These are phyloP conservation scores for Potamilus streckersoni DNA, from an alignment of 1,140 invertebrate genomes.

Conservation along the genomic window DNA sequence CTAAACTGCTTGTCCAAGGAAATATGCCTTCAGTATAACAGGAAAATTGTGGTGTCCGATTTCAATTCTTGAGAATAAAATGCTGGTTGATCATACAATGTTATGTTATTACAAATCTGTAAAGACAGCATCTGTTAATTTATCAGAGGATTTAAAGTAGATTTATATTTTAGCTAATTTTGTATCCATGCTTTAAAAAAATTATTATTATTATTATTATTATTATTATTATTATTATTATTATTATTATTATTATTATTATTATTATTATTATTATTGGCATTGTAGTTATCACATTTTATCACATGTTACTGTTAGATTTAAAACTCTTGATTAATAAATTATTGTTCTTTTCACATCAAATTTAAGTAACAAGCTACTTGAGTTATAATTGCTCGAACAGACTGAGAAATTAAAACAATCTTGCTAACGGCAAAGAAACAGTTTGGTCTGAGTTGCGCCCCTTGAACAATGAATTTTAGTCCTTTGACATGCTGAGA, in stretches of 20 bases:
- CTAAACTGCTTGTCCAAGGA: conserved; percentile 77
- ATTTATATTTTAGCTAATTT: neutral
- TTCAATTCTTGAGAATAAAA: conserved; percentile 68
- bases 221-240: too few species aligned
- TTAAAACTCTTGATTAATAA: neutral
- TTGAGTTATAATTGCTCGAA: too few species aligned
- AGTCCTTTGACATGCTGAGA: too few species aligned
- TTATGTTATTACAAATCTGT: neutral
- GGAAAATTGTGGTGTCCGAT: conserved; percentile 78
- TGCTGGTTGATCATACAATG: neutral
- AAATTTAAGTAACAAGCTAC: neutral
- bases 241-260: too few species aligned
- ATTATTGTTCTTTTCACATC: neutral
- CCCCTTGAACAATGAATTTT: too few species aligned
- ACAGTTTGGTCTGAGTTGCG: too few species aligned
- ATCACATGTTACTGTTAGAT: neutral
- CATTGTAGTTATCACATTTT: neutral
- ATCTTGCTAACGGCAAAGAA: too few species aligned
- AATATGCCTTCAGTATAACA: conserved; percentile 73
- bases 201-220: too few species aligned
- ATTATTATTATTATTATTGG: too few species aligned
- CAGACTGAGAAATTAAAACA: too few species aligned
- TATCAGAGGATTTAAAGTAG: neutral
- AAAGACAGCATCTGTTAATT: neutral
- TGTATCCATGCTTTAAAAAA: neutral